Conservation (phyloP, 2,797 vertebrate genomes). For the Melanotaenia nigrans region DNA sequence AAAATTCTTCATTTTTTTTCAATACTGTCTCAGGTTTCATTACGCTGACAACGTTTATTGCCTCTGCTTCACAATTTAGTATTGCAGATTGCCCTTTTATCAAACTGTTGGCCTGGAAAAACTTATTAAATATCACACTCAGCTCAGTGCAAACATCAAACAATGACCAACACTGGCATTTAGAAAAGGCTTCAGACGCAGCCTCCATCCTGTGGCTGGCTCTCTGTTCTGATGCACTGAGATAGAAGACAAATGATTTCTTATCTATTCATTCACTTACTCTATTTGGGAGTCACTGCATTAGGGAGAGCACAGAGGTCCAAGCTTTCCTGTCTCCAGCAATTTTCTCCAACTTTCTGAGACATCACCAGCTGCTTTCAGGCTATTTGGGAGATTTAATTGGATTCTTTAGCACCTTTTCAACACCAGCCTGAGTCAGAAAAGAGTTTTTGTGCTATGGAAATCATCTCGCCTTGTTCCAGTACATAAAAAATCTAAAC, state of each 20-base stretch:
- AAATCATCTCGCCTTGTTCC: too few relatives aligned
- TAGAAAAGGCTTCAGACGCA: neutral
- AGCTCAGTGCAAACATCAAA: neutral
- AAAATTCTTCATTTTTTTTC: too few relatives aligned
- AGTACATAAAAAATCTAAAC: too few relatives aligned
- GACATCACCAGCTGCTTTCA: too few relatives aligned
- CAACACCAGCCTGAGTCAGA: too few relatives aligned
- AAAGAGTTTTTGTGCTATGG: too few relatives aligned
- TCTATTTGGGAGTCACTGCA: neutral
- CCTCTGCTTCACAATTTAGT: neutral
- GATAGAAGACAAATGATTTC: neutral
- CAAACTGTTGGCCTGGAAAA: neutral
- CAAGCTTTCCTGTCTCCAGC: neutral
- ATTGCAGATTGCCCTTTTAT: neutral
- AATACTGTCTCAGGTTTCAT: too few relatives aligned
- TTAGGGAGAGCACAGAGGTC: too few relatives aligned
- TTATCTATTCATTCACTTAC: too few relatives aligned
- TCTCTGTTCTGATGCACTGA: neutral
- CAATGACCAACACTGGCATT: neutral
- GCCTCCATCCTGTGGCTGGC: neutral
- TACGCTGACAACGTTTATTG: too few relatives aligned
- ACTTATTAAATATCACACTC: neutral
- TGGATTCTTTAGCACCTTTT: too few relatives aligned
- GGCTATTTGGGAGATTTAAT: too few relatives aligned
- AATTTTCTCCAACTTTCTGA: neutral